Evolutionary conservation across 1,140 invertebrate genomes (phyloP).

Genomic region (Brachionus rotundiformis): DNA sequence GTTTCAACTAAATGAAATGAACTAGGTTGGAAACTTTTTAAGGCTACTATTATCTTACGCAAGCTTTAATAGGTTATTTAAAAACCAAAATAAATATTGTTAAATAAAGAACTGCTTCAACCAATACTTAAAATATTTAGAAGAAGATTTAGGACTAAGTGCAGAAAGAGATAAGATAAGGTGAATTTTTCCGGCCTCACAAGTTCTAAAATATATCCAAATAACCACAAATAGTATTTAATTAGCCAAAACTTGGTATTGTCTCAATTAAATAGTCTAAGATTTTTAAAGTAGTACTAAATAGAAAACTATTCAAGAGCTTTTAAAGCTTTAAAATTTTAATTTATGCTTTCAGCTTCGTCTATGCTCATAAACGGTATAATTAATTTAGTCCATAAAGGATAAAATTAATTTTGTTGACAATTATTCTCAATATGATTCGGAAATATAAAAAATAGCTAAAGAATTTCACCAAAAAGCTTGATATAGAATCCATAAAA

Average conservation of each 20-base stretch:
- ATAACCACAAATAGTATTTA: neutral
- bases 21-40: neutral
- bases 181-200: neutral
- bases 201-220: neutral
- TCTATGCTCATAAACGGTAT: neutral
- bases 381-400: neutral
- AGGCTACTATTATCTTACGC: neutral
- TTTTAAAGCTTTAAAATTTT: neutral
- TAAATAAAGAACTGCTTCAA: neutral
- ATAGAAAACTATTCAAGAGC: neutral
- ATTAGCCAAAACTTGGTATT: neutral
- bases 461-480: neutral
- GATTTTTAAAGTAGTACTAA: neutral
- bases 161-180: neutral
- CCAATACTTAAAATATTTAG: neutral
- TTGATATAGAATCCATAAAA: neutral
- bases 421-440: neutral
- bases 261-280: neutral
- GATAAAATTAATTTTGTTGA: neutral
- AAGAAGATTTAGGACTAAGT: neutral
- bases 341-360: neutral
- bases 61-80: neutral
- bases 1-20: neutral
- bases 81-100: neutral
- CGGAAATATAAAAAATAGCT: neutral